Evolutionary conservation across 2,888 invertebrate species (phyloP).

Genomic region (Syrphus vitripennis): DNA sequence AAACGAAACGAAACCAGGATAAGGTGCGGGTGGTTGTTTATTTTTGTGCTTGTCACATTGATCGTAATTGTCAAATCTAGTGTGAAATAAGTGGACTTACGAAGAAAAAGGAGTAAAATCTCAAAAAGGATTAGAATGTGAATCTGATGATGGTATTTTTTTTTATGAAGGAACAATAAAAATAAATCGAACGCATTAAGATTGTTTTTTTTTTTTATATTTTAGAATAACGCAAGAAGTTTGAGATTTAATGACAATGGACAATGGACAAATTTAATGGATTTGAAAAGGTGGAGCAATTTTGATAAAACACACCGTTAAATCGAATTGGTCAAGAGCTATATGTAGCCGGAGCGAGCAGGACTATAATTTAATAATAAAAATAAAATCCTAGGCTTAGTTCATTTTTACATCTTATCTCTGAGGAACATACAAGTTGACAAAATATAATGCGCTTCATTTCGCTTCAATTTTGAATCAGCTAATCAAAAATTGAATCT

Average conservation of each 20-base stretch:
- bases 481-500: background rate
- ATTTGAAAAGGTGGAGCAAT: constrained; percentile 59
- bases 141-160: background rate
- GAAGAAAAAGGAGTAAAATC: constrained; percentile 30
- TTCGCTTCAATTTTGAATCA: constrained; percentile 21
- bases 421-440: constrained; percentile 42
- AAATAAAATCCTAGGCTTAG: background rate
- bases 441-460: constrained; percentile 22
- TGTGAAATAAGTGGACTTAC: constrained; percentile 68
- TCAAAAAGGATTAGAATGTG: constrained; percentile 41
- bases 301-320: constrained; percentile 52
- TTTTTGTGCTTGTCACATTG: constrained; percentile 4
- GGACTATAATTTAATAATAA: constrained; percentile 49
- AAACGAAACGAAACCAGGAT: constrained; percentile 8
- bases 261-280: constrained; percentile 54
- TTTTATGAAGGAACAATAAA: constrained; percentile 53
- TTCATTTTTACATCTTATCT: constrained; percentile 37
- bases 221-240: background rate
- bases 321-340: constrained; percentile 61
- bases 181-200: constrained; percentile 64
- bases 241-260: background rate
- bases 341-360: too few relatives aligned
- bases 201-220: background rate
- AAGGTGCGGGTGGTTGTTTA: background rate
- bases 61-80: constrained; percentile 68